Evolutionary conservation across 2,797 vertebrate species (phyloP), one percentile per base, ranked within the genome.

Genomic region (Dendrocincla fuliginosa): DNA sequence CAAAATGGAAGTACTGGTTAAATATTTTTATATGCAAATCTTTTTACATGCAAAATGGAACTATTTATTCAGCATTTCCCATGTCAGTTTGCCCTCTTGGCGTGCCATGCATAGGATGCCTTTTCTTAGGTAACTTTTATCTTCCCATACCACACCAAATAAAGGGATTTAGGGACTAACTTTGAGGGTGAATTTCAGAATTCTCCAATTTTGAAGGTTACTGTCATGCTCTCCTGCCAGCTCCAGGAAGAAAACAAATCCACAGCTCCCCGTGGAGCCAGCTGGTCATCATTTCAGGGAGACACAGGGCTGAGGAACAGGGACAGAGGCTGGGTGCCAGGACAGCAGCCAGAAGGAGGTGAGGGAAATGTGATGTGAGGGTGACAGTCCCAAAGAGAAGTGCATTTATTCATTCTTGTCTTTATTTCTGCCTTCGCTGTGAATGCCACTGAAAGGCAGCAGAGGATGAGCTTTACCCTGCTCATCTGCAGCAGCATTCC

Each of bases 261-360:
- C 44, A 8, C 23, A 53, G 39, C 17, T 65, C 46, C 22, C 10
- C 27, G 7, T 11, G 18, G 53, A 52, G 74, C 28, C 24, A 11
- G 10, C 16, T 25, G 27, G 27, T 16, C 27, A 24, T 61, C 0
- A 0, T n/a, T 59, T 20, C 2, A 5, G 25, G 41, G 33, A 79
- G 28, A 23, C 41, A 9, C 1, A 0, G 47, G 18, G 19, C 57
- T 75, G 53, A 57, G 39, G 73, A 30, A 23, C 25, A 11, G 16
- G 57, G 59, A 4, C 53, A 39, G 80, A 50, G 30, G 13, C 49
- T 74, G 7, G 1, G 24, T 28, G 67, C 33, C 75, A 46, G 44
- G 41, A 10, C 0, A 37, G 28, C 37, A n/a, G 17, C 11, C 35
- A 37, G 44, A n/a, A 50, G 42, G 28, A 42, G 49, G 49, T 41